Conservation (phyloP, 2,113 vertebrate species). For the Ovibos moschatus region DNA sequence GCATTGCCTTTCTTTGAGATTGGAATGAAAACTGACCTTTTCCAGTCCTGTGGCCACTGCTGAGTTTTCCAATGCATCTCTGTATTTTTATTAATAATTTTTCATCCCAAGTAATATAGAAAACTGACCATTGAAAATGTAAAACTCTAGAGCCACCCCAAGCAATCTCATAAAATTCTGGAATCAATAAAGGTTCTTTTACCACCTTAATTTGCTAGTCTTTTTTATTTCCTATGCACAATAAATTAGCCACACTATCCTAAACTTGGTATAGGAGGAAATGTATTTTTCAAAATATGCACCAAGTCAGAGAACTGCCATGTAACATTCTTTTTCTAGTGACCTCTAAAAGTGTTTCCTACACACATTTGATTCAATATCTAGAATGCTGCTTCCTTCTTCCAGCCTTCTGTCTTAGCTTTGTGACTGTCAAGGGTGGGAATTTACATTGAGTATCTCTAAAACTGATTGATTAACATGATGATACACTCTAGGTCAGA, state of each 20-base stretch:
- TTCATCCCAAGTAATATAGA: not conserved
- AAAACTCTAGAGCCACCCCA: not conserved
- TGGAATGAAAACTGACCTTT: no score
- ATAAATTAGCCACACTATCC: fast-evolving
- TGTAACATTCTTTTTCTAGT: not conserved
- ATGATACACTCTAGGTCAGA: not conserved
- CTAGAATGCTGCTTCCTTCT: fast-evolving
- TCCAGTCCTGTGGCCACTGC: no score
- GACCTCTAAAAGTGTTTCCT: not conserved
- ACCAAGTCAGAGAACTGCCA: not conserved
- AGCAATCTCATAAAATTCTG: not conserved
- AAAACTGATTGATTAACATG: not conserved
- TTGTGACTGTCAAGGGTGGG: not conserved
- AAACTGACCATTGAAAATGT: not conserved
- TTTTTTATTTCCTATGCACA: not conserved
- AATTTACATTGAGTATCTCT: not conserved
- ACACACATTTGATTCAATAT: not conserved
- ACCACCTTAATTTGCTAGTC: not conserved
- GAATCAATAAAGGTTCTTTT: not conserved
- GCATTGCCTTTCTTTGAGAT: no score
- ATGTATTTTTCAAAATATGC: not conserved
- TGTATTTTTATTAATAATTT: not conserved
- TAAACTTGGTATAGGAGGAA: not conserved
- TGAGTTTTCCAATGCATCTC: not conserved
- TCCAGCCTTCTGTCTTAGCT: not conserved